Conservation (phyloP, 1,140 invertebrate species). For the Drosophila persimilis region DNA sequence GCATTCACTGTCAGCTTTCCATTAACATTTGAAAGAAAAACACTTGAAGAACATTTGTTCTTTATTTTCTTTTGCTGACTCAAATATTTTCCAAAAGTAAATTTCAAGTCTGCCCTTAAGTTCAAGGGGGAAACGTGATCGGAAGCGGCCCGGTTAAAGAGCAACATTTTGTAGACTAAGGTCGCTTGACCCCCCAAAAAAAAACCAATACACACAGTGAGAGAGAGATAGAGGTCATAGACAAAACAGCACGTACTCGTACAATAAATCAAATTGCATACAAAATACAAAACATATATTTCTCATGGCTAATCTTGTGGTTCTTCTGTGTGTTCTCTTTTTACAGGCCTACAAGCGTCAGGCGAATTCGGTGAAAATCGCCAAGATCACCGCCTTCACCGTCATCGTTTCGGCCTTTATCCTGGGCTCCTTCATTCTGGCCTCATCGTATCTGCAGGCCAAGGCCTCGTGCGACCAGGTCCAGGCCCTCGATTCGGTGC, state of each 20-base stretch:
- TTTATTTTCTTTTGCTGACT: neutral
- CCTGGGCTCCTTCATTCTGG: constrained; percentile 90
- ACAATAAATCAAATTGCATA: constrained; percentile 16
- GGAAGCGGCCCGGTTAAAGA: constrained; percentile 18
- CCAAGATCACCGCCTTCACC: constrained; percentile 90
- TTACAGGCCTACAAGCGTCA: constrained; percentile 89
- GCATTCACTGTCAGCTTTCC: constrained; percentile 12
- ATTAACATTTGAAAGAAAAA: too few species aligned
- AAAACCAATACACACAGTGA: constrained; percentile 24
- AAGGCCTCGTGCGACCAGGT: constrained; percentile 88
- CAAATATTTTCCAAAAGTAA: neutral
- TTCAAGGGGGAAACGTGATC: constrained; percentile 54
- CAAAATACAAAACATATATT: neutral
- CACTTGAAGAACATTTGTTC: too few species aligned
- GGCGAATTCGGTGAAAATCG: constrained; percentile 90
- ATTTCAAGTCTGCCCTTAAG: neutral
- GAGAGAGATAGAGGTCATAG: constrained; percentile 56
- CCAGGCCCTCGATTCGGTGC: constrained; percentile 86
- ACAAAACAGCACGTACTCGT: constrained; percentile 59
- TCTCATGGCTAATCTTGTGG: constrained; percentile 16
- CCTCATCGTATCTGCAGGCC: constrained; percentile 91
- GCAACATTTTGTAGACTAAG: constrained; percentile 41
- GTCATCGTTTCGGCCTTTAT: constrained; percentile 90
- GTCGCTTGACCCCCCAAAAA: constrained; percentile 30
- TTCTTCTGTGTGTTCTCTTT: constrained; percentile 12